These are phyloP conservation scores for Gulo gulo DNA, from an alignment of 2,113 vertebrate species.

Conservation along the genomic window DNA sequence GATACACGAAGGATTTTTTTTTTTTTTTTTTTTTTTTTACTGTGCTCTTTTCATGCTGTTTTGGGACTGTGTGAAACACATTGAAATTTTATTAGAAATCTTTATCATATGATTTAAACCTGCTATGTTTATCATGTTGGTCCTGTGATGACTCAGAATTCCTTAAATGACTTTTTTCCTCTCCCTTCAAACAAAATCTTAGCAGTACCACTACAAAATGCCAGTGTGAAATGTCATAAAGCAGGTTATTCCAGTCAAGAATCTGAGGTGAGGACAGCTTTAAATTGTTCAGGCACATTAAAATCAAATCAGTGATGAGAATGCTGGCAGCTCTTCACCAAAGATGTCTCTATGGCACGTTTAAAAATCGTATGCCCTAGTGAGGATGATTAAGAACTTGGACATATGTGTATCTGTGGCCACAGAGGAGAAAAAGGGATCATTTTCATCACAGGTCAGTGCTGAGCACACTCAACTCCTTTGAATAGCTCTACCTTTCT, in stretches of 20 bases:
- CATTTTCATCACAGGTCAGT: neutral
- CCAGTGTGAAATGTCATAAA: slow-evolving; percentile 23
- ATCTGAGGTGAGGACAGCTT: neutral
- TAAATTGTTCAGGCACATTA: slow-evolving; percentile 60
- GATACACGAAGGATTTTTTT: neutral
- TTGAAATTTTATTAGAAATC: slow-evolving; percentile 34
- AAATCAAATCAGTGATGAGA: slow-evolving; percentile 61
- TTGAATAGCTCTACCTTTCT: neutral
- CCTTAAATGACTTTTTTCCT: slow-evolving; percentile 18
- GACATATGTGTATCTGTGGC: neutral
- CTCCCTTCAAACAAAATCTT: slow-evolving; percentile 55
- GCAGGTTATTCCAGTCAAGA: slow-evolving; percentile 30
- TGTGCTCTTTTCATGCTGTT: neutral
- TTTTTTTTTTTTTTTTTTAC: slow-evolving; percentile 21
- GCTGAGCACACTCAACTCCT: neutral
- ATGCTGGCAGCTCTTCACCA: slow-evolving; percentile 27
- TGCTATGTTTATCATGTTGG: neutral
- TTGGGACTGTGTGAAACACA: neutral
- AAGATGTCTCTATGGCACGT: neutral
- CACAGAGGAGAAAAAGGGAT: neutral
- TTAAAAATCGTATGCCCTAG: neutral
- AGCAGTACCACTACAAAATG: slow-evolving; percentile 27
- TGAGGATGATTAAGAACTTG: neutral
- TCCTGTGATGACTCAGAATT: slow-evolving; percentile 1
- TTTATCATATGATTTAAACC: neutral